These are phyloP conservation scores for Girardia tigrina DNA, from an alignment of 2,888 invertebrate species.

Conservation along the genomic window DNA sequence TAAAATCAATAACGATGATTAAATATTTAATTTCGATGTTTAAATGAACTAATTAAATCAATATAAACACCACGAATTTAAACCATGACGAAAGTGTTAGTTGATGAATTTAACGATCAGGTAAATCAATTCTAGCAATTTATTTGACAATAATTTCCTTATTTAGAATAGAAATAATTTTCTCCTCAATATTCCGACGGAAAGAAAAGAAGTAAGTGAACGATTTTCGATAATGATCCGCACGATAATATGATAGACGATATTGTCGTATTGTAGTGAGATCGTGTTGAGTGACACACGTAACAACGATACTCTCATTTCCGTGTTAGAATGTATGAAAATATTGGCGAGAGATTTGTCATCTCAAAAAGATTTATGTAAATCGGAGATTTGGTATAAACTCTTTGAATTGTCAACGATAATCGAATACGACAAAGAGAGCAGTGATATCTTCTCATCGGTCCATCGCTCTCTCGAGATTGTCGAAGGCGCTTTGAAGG, in stretches of 20 bases:
- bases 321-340: not conserved
- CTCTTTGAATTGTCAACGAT: not conserved
- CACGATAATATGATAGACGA: not conserved
- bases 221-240: not conserved
- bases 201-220: not conserved
- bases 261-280: slow-evolving; percentile 1
- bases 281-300: not conserved
- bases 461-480: not conserved
- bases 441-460: not conserved
- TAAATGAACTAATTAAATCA: no score
- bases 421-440: not conserved
- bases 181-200: not conserved
- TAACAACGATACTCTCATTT: not conserved
- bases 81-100: no score
- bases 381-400: not conserved
- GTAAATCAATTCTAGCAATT: no score
- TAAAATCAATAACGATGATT: no score
- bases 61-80: no score
- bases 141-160: no score
- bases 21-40: no score
- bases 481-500: not conserved
- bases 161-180: not conserved
- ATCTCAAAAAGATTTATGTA: not conserved
- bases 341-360: not conserved
- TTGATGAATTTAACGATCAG: no score